A percentile compares a stretch with the other conserved stretches of the same genome.
phyloP scores from a whole-genome alignment of 2,113 vertebrate genomes.

The Octodon degus region DNA sequence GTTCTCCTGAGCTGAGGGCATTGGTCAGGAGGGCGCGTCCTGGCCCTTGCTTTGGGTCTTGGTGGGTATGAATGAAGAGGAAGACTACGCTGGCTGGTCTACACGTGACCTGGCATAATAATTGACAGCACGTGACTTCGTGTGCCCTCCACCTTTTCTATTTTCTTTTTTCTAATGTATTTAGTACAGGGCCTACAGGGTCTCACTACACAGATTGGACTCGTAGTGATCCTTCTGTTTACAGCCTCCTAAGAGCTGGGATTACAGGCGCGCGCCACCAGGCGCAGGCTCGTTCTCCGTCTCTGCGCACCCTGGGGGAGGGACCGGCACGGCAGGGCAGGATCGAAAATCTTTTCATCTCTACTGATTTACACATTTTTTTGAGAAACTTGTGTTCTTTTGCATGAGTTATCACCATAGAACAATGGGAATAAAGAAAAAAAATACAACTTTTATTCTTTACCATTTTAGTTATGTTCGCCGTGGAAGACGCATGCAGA shows the following conservation, averaged over 20 bases:
- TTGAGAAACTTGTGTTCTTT: neutral
- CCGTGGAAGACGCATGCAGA: neutral
- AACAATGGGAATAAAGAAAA: neutral
- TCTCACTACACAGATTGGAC: too few species aligned
- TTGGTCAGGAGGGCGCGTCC: constrained; percentile 40
- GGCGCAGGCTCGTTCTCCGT: too few species aligned
- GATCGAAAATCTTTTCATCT: too few species aligned
- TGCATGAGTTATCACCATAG: neutral
- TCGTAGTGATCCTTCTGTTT: too few species aligned
- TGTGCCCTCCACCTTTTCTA: neutral
- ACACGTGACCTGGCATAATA: neutral
- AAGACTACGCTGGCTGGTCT: neutral
- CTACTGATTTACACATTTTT: neutral
- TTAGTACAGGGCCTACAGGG: too few species aligned
- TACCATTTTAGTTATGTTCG: neutral
- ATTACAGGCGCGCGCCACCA: too few species aligned
- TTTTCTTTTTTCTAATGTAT: neutral
- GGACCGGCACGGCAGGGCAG: too few species aligned
- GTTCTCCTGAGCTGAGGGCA: neutral
- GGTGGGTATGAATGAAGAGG: neutral
- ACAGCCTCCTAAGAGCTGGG: too few species aligned
- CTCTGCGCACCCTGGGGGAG: too few species aligned
- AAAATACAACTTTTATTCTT: neutral
- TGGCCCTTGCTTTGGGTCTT: constrained; percentile 32
- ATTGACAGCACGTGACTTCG: neutral